Conservation (phyloP, 2,797 vertebrate species). For the Bradypodion ventrale region DNA sequence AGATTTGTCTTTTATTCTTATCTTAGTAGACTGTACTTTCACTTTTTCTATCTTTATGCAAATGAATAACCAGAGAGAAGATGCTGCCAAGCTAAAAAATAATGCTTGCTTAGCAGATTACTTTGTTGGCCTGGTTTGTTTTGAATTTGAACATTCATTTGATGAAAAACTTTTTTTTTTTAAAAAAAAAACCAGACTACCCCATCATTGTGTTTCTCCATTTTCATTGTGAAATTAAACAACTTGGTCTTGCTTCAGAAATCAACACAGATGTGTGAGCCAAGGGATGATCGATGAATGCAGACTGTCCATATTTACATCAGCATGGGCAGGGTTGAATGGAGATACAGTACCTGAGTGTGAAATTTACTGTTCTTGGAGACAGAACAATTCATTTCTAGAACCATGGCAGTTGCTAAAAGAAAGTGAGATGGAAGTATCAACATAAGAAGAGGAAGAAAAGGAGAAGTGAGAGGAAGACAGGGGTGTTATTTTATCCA, state of each 20-base stretch:
- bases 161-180: neutral
- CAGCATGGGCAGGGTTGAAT: too few relatives aligned
- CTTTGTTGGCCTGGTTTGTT: neutral
- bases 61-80: neutral
- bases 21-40: neutral
- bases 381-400: neutral
- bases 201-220: neutral
- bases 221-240: neutral
- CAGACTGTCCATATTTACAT: neutral
- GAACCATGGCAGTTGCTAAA: neutral
- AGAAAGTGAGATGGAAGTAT: neutral
- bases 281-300: neutral
- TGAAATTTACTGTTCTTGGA: neutral
- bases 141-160: neutral
- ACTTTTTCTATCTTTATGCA: neutral
- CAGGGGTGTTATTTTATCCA: neutral
- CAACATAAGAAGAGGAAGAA: too few relatives aligned
- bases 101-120: accelerated
- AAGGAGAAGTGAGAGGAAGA: too few relatives aligned
- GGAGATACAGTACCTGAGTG: neutral
- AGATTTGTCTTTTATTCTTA: neutral
- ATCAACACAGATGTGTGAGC: neutral
- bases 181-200: neutral
- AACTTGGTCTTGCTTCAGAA: neutral
- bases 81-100: neutral